Evolutionary conservation across 2,888 invertebrate genomes (phyloP), one percentile per base, ranked within the genome.

Genomic region (Catocala sponsa): DNA sequence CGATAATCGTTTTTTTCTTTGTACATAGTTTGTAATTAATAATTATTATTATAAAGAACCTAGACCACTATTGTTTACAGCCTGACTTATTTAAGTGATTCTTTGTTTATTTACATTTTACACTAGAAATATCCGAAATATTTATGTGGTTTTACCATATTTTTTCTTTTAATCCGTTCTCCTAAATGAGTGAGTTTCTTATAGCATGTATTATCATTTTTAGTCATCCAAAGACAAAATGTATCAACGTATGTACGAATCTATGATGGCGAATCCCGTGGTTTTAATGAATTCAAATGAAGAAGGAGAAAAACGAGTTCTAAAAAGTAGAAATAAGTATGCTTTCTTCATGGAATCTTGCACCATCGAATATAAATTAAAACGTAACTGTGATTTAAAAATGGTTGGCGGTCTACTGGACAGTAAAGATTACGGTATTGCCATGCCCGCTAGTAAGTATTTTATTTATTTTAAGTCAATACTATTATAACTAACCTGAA

Each of bases 261-360:
- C 96, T 74, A 99, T 99, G 99, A 96, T 96, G 72, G 95, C 96
- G 9, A 96, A 97, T 68, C 97, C 97, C 0, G 96, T 96, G 0
- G 97, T 98, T 0, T 97, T 98, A 81, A 96, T 97, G 0, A 94
- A 92, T 41, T 96, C 94, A 77, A 99, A 98, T 84, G 95, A 96
- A 9, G 98, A 98, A 81, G 99, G 99, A 0, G 97, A 98, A 5
- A 96, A 96, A 41, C 95, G 97, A 70, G 99, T 99, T 0, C 79
- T 95, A 0, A 84, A 81, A 1, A 86, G 89, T 41, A 86, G 84
- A 55, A 88, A 85, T 42, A 91, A 95, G 74, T 99, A 98, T 89
- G 99, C 99, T 5, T 99, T 98, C 89, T 96, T 99, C 67, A 99
- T 99, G 98, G 99, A 99, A 92, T 99, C 98, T 38, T 97, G 98